Evolutionary conservation across 2,888 invertebrate genomes (phyloP).

Genomic region (Listrodromus nycthemerus): DNA sequence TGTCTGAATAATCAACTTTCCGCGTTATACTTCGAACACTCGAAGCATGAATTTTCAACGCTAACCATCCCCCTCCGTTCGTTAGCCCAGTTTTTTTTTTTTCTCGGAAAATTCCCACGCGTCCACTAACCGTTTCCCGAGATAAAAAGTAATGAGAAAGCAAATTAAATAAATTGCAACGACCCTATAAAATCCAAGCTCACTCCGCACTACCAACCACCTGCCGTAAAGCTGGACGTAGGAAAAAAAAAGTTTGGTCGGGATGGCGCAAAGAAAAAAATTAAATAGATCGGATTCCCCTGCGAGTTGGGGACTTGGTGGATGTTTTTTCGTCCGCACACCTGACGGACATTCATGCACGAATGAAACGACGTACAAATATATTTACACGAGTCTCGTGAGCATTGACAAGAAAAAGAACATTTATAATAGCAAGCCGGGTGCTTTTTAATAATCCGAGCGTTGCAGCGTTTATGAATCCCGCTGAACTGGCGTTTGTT

Average conservation of each 20-base stretch:
- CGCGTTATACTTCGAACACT: neutral
- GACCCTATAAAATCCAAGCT: conserved; percentile 8
- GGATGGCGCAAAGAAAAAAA: too few relatives aligned
- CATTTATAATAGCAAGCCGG: neutral
- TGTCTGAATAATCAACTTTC: conserved; percentile 28
- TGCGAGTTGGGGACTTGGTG: neutral
- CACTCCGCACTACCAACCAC: neutral
- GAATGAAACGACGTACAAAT: neutral
- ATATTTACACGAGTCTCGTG: neutral
- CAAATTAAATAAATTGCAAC: conserved; percentile 33
- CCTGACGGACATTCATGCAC: neutral
- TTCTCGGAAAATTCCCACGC: neutral
- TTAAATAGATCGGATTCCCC: neutral
- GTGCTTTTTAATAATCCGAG: conserved; percentile 10
- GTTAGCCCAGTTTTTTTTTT: conserved; percentile 11
- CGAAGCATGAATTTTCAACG: conserved; percentile 10
- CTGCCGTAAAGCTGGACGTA: neutral
- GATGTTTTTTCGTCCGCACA: neutral
- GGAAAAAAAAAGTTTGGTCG: conserved; percentile 5
- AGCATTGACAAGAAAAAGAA: neutral
- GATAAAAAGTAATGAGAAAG: conserved; percentile 10
- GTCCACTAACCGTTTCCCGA: conserved; percentile 13
- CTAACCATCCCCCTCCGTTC: neutral
- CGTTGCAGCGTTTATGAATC: neutral
- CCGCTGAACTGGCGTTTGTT: neutral